These are phyloP conservation scores for Danio tinwini DNA, from an alignment of 2,797 vertebrate genomes.

Conservation along the genomic window DNA sequence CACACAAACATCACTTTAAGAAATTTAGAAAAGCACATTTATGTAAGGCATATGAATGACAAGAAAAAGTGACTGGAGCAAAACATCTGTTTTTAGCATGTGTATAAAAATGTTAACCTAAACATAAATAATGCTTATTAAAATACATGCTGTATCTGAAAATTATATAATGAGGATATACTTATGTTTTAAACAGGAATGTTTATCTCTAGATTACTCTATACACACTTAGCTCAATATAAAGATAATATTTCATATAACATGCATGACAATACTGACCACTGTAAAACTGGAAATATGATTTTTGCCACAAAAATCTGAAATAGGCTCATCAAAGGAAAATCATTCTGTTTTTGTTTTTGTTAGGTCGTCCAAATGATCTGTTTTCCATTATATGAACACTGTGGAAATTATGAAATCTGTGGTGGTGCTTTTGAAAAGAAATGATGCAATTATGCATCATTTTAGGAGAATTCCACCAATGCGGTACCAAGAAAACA, in stretches of 20 bases:
- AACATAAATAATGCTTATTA: too few species aligned
- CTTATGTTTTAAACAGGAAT: conserved; percentile 17
- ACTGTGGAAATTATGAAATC: not conserved
- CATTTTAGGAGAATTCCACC: not conserved
- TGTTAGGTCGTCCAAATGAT: not conserved
- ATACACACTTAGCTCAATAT: not conserved
- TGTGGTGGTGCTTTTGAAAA: not conserved
- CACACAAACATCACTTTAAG: not conserved
- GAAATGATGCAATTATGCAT: not conserved
- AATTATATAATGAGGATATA: too few species aligned
- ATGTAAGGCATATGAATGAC: too few species aligned
- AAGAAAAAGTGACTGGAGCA: too few species aligned
- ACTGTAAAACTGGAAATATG: not conserved
- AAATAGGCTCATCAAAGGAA: not conserved
- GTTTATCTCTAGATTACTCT: conserved; percentile 40
- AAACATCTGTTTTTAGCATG: too few species aligned
- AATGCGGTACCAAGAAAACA: not conserved
- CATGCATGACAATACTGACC: not conserved
- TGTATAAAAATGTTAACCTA: too few species aligned
- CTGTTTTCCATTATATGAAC: not conserved
- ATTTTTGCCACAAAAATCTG: conserved; percentile 11
- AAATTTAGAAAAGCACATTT: too few species aligned
- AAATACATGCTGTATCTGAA: too few species aligned
- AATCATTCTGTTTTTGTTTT: not conserved
- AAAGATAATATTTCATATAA: not conserved